Evolutionary conservation across 2,113 vertebrate species (phyloP), one percentile per base, ranked within the genome.

Genomic region (Carassius gibelio): DNA sequence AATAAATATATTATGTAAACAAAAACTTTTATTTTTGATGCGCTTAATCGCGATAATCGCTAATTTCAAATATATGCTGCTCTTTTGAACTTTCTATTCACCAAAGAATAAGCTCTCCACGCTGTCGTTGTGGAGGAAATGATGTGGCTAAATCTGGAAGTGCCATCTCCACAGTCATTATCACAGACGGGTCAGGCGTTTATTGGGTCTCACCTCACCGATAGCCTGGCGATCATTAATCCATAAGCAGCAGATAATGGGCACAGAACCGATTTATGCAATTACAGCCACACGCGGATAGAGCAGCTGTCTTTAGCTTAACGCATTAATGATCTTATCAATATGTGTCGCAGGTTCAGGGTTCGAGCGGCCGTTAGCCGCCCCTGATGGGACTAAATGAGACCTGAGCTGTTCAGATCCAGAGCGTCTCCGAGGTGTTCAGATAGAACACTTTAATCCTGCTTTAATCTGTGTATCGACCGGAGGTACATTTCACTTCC

Each of bases 251-350:
- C 72, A 68, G 81, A 84, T 91, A 90, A 91, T 90, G 86, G 88
- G 90, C 36, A 81, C 86, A 3, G 79, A 88, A 57, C 78, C 81
- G 86, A 90, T 90, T 86, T 81, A 85, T 82, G 84, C 84, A 82
- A 86, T 88, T 85, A 85, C 55, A 48, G 85, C 64, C 71, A 62
- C 83, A 55, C 75, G 82, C n/a, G 34, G 66, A 86, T 79, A 36
- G 83, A 84, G 75, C 85, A 36, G 80, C 42, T 9, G 48, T 84
- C 85, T 86, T 82, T 83, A 86, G 84, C 82, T 88, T 89, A 48
- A 85, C 30, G 88, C 89, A 83, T 90, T 89, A 89, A 90, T 68
- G 69, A 84, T 83, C 89, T 92, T 91, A 93, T 93, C 93, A 92
- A 87, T 89, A 86, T 86, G 84, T 81, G 90, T 79, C 82, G 81